Evolutionary conservation across 2,888 invertebrate genomes (phyloP).

Genomic region (Cybosia mesomella): DNA sequence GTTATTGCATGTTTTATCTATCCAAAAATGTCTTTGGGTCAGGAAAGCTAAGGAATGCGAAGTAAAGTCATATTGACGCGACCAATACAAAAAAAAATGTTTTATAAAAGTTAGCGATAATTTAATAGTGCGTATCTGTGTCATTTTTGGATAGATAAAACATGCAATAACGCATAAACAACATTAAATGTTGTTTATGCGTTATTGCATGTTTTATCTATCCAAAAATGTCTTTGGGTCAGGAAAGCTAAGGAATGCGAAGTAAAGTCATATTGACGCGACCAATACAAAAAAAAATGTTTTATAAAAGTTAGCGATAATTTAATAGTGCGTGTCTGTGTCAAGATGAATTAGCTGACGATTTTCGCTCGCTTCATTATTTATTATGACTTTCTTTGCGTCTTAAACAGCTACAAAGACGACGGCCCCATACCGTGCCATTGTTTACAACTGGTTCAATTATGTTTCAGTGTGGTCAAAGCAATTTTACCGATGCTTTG

Average conservation of each 20-base stretch:
- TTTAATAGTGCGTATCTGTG: slow-evolving; percentile 1
- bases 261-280: too few species aligned
- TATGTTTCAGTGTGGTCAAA: slow-evolving; percentile 1
- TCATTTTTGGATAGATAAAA: too few species aligned
- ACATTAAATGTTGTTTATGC: neutral
- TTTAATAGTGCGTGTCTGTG: slow-evolving; percentile 2
- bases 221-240: neutral
- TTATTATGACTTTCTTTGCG: neutral
- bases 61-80: too few species aligned
- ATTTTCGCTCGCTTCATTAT: neutral
- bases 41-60: slow-evolving; percentile 2
- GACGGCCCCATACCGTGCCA: neutral
- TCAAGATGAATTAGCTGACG: neutral
- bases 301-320: neutral
- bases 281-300: neutral
- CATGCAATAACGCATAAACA: too few species aligned
- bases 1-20: neutral
- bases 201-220: neutral
- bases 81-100: neutral
- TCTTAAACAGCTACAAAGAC: neutral
- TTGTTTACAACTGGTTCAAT: neutral
- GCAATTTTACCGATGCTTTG: neutral
- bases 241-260: slow-evolving; percentile 2
- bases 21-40: neutral
- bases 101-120: neutral